Evolutionary conservation across 92 coral and sea anemone genomes (phyloP).

Genomic region (Epizoanthus stellaris): DNA sequence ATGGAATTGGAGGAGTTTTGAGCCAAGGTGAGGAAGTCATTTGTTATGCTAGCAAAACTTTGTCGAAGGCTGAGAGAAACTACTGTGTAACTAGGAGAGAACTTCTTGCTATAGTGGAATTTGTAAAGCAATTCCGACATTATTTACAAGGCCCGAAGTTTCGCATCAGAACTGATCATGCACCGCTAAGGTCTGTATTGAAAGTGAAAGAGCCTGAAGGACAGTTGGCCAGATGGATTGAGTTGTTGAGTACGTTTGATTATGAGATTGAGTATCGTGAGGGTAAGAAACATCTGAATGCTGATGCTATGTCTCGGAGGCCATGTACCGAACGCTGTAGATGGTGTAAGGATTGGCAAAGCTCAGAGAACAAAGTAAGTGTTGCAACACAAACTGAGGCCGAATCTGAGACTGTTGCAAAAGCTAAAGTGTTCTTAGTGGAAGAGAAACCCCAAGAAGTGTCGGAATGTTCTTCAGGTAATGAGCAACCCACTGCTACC

Average conservation of each 20-base stretch:
- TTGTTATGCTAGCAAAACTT: constrained; percentile 37
- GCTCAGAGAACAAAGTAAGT: constrained; percentile 22
- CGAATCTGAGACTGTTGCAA: neutral
- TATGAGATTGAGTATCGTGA: constrained; percentile 59
- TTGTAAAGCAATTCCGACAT: constrained; percentile 48
- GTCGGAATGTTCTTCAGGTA: neutral
- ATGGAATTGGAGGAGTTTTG: constrained; percentile 54
- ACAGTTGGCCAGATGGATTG: constrained; percentile 67
- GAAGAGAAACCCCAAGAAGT: neutral
- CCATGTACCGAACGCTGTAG: constrained; percentile 65
- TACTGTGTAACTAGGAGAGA: constrained; percentile 45
- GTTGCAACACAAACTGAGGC: constrained; percentile 43
- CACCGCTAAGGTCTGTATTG: constrained; percentile 56
- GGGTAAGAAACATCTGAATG: constrained; percentile 57
- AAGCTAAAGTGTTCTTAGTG: neutral
- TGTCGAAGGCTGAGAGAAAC: constrained; percentile 39
- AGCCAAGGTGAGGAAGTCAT: constrained; percentile 36
- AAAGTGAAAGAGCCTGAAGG: constrained; percentile 70
- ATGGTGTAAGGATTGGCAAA: constrained; percentile 45
- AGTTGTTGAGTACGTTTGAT: constrained; percentile 40
- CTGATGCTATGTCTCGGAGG: constrained; percentile 73
- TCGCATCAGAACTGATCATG: constrained; percentile 64
- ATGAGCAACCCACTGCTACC: constrained; percentile 16
- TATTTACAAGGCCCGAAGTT: constrained; percentile 52
- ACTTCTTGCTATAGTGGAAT: constrained; percentile 61